Percentiles rank a stretch among this genome's conserved stretches.
Evolutionary conservation across 2,113 vertebrate genomes (phyloP).

Genomic region (Nettapus auritus): DNA sequence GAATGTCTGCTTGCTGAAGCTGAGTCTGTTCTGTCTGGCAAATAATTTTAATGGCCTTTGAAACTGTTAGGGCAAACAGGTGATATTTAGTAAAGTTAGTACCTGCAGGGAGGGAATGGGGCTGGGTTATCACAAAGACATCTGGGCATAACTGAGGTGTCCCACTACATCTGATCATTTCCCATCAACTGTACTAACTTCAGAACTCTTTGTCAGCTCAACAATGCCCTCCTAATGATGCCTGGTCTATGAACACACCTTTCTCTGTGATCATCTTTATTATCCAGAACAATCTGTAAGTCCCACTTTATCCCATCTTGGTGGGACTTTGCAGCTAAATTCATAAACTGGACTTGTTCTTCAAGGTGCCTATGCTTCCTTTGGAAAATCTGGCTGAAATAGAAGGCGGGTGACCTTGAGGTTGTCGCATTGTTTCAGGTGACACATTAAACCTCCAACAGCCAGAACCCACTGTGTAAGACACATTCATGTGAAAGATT

Average conservation of each 20-base stretch:
- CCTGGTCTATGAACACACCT: background rate
- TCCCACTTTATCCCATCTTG: no score
- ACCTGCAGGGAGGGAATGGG: background rate
- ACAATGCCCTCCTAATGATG: background rate
- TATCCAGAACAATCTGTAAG: background rate
- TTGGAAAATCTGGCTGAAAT: background rate
- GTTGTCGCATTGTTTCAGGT: background rate
- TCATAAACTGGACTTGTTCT: background rate
- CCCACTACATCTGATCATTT: background rate
- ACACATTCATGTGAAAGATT: background rate
- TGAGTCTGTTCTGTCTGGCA: background rate
- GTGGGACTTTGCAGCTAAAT: background rate
- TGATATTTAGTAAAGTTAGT: background rate
- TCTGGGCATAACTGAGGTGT: background rate
- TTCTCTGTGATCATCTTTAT: background rate
- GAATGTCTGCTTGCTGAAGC: background rate
- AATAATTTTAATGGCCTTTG: background rate
- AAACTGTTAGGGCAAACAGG: background rate
- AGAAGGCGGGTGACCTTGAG: background rate
- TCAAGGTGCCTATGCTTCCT: background rate
- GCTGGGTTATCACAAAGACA: background rate
- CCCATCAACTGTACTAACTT: background rate
- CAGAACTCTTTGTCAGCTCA: background rate
- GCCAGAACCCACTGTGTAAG: background rate
- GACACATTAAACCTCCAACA: background rate